Base-by-base conservation (phyloP, 2,888 invertebrate species). In the Fragum fragum region DNA sequence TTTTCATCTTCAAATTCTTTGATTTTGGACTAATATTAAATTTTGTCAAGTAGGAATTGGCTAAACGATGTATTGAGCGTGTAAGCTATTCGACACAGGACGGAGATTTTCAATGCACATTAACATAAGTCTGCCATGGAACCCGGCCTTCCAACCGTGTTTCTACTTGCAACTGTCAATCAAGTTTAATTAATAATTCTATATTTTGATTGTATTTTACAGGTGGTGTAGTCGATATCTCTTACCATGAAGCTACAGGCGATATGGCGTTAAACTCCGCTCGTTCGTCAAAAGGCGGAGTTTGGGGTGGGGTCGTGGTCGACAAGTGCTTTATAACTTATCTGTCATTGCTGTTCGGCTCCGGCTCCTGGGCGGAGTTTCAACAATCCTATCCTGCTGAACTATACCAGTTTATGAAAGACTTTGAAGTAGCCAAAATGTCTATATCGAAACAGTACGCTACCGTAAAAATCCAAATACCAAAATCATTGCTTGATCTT, bases 191-290 rank as follows among this genome's bases (percentile, higher is more conserved):
- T n/a, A n/a, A n/a, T n/a, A n/a, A n/a, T n/a, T n/a, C n/a, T n/a
- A n/a, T n/a, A n/a, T n/a, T 36, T 36, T 36, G 3, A 6, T 36
- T 23, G 18, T 32, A 5, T 57, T 28, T 85, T 85, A 11, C 55
- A 85, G 85, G 85, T 6, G 82, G 82, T 0, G 68, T 73, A 1
- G 85, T 74, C 9, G 85, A 85, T 36, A 79, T 85, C 5, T 53
- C 73, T 0, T 32, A 74, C 18, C 85, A 83, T 39, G 73, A 82
- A 57, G 69, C 85, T 2, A 21, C 32, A 0, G 80, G 78, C 18
- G 71, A 82, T n/a, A 78, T 78, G 28, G 57, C 57, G 32, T 47
- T 85, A 11, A 73, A 78, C 14, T 61, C 72, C 16, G 6, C 76
- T 0, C 26, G 63, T 52, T 59, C 55, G 9, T 79, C 82, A 16